phyloP scores from a whole-genome alignment of 2,113 vertebrate genomes.

The Aspiorhynchus laticeps region DNA sequence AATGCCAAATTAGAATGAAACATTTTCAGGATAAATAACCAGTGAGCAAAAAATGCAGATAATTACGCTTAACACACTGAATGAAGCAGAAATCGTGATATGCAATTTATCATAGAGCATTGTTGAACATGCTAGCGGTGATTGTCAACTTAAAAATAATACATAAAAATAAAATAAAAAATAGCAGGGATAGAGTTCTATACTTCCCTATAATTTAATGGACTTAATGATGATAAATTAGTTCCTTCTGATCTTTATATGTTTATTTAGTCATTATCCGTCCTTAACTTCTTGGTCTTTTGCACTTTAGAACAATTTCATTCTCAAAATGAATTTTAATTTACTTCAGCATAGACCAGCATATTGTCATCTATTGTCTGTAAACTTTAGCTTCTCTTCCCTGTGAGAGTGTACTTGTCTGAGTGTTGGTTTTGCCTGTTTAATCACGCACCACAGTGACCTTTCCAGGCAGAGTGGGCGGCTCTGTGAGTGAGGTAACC shows the following conservation, averaged over 20 bases:
- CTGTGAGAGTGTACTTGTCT: neutral
- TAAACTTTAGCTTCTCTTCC: neutral
- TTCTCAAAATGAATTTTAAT: neutral
- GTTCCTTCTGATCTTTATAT: neutral
- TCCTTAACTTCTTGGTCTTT: neutral
- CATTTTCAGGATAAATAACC: too few species aligned
- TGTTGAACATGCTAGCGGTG: too few species aligned
- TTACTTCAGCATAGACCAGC: neutral
- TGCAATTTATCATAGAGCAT: too few species aligned
- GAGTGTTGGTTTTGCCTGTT: neutral
- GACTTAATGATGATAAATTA: neutral
- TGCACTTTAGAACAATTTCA: neutral
- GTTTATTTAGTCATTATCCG: neutral
- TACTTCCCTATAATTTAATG: too few species aligned
- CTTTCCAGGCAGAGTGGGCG: slow-evolving; percentile 25
- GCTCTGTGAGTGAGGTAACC: slow-evolving; percentile 9
- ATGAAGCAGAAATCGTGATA: too few species aligned
- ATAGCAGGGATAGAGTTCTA: too few species aligned
- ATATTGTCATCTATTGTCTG: neutral
- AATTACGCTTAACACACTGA: too few species aligned
- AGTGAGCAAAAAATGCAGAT: too few species aligned
- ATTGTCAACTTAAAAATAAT: too few species aligned
- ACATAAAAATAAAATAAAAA: too few species aligned
- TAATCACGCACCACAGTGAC: slow-evolving; percentile 18
- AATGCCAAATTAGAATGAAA: too few species aligned